Base-by-base conservation (phyloP, 1,140 invertebrate genomes). In the Eupristina koningsbergeri region DNA sequence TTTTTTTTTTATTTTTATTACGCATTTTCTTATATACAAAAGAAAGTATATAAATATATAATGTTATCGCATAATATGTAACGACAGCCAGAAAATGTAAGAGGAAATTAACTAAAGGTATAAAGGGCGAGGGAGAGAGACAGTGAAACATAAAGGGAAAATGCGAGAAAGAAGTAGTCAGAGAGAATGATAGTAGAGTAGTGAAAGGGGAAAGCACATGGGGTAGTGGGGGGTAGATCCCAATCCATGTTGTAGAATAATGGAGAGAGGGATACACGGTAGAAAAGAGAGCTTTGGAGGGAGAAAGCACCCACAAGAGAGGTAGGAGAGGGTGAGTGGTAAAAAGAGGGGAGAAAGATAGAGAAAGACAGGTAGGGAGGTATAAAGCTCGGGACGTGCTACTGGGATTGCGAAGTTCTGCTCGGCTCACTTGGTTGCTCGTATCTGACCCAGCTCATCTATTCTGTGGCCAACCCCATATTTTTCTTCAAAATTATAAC, bases 281-380 rank as follows among this genome's bases (percentile, higher is more conserved):
- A 41, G 29, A 61, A 69, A 11, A 53, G 63, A 29, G n/a, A n/a
- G n/a, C n/a, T n/a, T n/a, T 15, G 11, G 61, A 19, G 77, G 22
- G 45, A 64, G 63, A 64, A n/a, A 64, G 63, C 5, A 8, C 31
- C 8, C 17, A 3, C 31, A 31, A 64, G 41, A 45, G 29, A 64
- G 63, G 29, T n/a, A 64, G 63, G 31, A 29, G 34, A 13, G 34
- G 63, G 34, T 17, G 11, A 39, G 34, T 34, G 39, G 34, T 19
- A 29, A 29, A 69, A 39, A 11, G 63, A 47, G 17, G 78, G 41
- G 19, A 71, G 39, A n/a, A 80, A 26, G 78, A 53, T 71, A 50
- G 41, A 13, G 39, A 47, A 61, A 26, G 31, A 31, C 81, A 83
- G 81, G 58, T 61, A 36, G 81, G 61, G 74, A 83, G 81, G 71